Percentiles rank a stretch among this genome's conserved stretches.
These are phyloP conservation scores for Xanthorhoe spadicearia DNA, from an alignment of 2,888 invertebrate species.

Conservation along the genomic window DNA sequence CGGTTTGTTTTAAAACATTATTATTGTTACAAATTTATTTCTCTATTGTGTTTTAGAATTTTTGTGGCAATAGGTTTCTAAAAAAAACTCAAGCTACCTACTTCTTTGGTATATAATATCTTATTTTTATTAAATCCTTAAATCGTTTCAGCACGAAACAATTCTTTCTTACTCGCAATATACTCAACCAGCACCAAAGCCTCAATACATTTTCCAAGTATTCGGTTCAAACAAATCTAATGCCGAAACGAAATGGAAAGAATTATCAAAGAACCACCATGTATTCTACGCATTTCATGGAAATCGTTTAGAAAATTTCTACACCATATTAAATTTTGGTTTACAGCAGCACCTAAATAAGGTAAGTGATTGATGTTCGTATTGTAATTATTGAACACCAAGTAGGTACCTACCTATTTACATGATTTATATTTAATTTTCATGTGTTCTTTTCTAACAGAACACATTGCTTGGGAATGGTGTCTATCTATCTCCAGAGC, in stretches of 20 bases:
- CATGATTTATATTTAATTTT: slow-evolving; percentile 27
- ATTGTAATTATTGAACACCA: neutral
- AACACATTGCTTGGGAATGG: slow-evolving; percentile 89
- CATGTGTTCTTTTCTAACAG: too few relatives aligned
- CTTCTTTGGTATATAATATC: neutral
- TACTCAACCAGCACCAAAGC: slow-evolving; percentile 73
- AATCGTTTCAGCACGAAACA: slow-evolving; percentile 79
- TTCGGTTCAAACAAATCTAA: slow-evolving; percentile 80
- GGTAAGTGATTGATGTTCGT: slow-evolving; percentile 36
- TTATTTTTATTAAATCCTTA: neutral
- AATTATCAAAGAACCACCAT: slow-evolving; percentile 79
- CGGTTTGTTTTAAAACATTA: slow-evolving; percentile 68
- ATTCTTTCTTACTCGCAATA: slow-evolving; percentile 81
- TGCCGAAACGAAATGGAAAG: slow-evolving; percentile 86
- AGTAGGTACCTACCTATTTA: neutral
- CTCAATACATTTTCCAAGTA: slow-evolving; percentile 89
- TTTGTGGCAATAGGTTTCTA: too few relatives aligned
- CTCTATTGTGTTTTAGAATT: neutral
- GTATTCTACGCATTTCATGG: slow-evolving; percentile 91
- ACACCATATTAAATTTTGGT: slow-evolving; percentile 91
- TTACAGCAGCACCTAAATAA: slow-evolving; percentile 88
- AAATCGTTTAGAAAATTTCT: slow-evolving; percentile 91
- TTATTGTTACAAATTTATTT: too few relatives aligned
- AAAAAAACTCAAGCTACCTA: too few relatives aligned
- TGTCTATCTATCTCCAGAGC: slow-evolving; percentile 90